phyloP scores from a whole-genome alignment of 2,888 invertebrate species.

The Pyrrhia umbra region DNA sequence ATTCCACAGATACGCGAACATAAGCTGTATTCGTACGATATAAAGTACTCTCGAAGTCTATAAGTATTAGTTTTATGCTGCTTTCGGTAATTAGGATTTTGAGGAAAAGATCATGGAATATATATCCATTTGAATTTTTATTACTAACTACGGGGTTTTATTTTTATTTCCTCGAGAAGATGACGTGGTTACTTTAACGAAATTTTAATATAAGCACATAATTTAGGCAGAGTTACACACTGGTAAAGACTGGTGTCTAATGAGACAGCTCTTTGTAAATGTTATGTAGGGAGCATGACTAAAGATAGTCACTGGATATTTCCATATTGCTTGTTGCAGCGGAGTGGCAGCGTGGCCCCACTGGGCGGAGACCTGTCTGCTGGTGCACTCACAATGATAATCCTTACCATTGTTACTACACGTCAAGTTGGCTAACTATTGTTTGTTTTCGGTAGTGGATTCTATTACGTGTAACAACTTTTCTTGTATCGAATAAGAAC shows the following conservation, averaged over 20 bases:
- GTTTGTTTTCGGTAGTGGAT: conserved; percentile 82
- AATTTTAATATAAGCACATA: not conserved
- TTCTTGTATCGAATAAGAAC: conserved; percentile 45
- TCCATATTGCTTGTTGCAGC: conserved; percentile 67
- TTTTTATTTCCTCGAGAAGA: too few relatives aligned
- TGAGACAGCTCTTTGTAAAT: conserved; percentile 49
- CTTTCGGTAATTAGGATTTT: too few relatives aligned
- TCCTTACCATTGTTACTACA: conserved; percentile 77
- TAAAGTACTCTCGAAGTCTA: not conserved
- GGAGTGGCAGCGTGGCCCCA: conserved; percentile 64
- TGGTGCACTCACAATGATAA: conserved; percentile 75
- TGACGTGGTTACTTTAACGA: conserved; percentile 9
- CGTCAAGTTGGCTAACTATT: conserved; percentile 75
- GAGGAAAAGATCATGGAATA: too few relatives aligned
- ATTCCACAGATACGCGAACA: conserved; percentile 3
- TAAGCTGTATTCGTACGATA: not conserved
- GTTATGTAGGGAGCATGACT: conserved; percentile 54
- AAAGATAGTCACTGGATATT: conserved; percentile 67
- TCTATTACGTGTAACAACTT: conserved; percentile 39
- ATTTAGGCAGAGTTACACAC: not conserved
- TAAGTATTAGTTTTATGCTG: not conserved
- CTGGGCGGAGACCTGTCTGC: conserved; percentile 77
- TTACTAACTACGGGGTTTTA: too few relatives aligned
- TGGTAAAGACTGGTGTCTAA: conserved; percentile 17
- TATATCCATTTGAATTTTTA: too few relatives aligned